These are phyloP conservation scores for Cerastoderma edule DNA, from an alignment of 2,888 invertebrate species.

Conservation along the genomic window DNA sequence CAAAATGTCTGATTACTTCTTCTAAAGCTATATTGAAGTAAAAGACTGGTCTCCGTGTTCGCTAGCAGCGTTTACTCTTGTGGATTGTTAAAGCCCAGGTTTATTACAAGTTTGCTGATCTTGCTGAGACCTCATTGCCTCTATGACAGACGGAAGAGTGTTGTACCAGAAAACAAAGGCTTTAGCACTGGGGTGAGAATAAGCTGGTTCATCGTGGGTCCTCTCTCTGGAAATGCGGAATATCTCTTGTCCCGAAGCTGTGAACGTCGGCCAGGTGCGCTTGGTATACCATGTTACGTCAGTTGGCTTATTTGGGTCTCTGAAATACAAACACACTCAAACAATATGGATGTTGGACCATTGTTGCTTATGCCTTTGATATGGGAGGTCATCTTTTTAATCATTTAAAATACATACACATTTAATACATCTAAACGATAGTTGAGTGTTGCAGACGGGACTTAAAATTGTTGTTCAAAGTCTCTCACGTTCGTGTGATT, in stretches of 20 bases:
- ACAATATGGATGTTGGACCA: not conserved
- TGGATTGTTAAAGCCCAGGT: too few species aligned
- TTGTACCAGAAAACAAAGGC: constrained; percentile 16
- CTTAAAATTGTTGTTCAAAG: not conserved
- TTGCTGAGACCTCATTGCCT: not conserved
- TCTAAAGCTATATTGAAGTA: too few species aligned
- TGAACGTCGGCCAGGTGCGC: constrained; percentile 17
- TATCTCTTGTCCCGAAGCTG: not conserved
- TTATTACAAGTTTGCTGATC: not conserved
- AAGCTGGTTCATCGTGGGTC: not conserved
- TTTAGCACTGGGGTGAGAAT: not conserved
- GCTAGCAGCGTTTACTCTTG: too few species aligned
- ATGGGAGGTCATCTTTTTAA: not conserved
- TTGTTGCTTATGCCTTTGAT: not conserved
- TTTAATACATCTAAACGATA: too few species aligned
- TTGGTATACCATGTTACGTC: not conserved
- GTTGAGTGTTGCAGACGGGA: too few species aligned
- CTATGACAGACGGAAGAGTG: not conserved
- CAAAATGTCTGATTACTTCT: too few species aligned
- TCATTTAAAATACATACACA: not conserved
- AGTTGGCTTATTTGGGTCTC: constrained; percentile 28
- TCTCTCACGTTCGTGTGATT: not conserved
- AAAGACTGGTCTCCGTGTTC: too few species aligned
- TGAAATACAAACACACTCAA: constrained; percentile 14
- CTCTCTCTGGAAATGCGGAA: not conserved